Conservation (phyloP, 2,888 invertebrate species). For the Magallana nippona region DNA sequence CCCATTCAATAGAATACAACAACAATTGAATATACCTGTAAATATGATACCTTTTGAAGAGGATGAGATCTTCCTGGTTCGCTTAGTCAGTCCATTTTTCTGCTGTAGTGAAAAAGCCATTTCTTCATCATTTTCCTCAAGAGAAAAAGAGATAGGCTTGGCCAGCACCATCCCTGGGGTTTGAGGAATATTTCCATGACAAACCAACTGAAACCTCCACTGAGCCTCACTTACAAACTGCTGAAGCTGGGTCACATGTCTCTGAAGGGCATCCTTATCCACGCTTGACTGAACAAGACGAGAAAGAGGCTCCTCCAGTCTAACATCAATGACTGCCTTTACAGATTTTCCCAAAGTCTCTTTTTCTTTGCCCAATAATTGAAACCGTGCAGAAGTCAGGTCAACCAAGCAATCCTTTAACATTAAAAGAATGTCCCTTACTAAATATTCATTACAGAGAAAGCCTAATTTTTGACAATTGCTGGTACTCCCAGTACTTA, state of each 20-base stretch:
- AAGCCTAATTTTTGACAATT: constrained; percentile 66
- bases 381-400: constrained; percentile 66
- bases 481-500: constrained; percentile 57
- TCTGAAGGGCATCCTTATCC: constrained; percentile 61
- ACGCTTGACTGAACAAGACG: constrained; percentile 67
- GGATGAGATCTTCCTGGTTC: constrained; percentile 44
- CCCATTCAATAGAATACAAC: not conserved
- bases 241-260: constrained; percentile 79
- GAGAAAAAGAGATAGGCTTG: constrained; percentile 60
- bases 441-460: constrained; percentile 72
- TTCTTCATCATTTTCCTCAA: constrained; percentile 56
- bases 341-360: constrained; percentile 49
- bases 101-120: constrained; percentile 40
- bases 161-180: constrained; percentile 64
- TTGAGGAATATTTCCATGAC: constrained; percentile 70
- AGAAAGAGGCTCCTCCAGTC: constrained; percentile 64
- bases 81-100: constrained; percentile 38
- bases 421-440: constrained; percentile 73
- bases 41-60: not conserved
- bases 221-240: constrained; percentile 85
- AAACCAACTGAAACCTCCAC: constrained; percentile 87
- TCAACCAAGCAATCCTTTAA: constrained; percentile 74
- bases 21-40: not conserved
- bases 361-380: constrained; percentile 62
- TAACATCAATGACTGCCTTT: constrained; percentile 52